These are phyloP conservation scores for Erinaceus europaeus DNA, from an alignment of 2,113 vertebrate genomes.

Conservation along the genomic window DNA sequence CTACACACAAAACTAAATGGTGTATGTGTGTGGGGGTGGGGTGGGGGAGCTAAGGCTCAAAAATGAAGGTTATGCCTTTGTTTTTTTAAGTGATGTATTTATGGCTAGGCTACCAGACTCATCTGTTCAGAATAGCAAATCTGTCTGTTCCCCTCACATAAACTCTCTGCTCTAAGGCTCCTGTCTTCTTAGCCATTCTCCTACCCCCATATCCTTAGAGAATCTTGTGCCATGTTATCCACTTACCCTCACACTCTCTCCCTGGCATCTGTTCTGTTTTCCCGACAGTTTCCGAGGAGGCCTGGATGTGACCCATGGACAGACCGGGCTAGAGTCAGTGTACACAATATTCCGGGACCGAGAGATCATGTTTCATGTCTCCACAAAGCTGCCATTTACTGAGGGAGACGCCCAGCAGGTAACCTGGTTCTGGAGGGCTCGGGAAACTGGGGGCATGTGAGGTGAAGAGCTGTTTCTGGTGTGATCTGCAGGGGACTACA, in stretches of 20 bases:
- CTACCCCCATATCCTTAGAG: not conserved
- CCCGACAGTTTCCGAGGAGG: conserved; percentile 92
- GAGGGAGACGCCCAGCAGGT: conserved; percentile 96
- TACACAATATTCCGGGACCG: conserved; percentile 92
- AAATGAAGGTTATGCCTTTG: too few relatives aligned
- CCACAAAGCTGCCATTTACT: conserved; percentile 94
- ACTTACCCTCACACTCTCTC: not conserved
- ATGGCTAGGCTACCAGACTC: not conserved
- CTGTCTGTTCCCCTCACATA: accelerated
- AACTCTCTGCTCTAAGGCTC: too few relatives aligned
- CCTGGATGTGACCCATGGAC: conserved; percentile 93
- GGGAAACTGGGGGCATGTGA: not conserved
- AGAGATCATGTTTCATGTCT: conserved; percentile 98
- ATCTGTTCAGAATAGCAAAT: not conserved
- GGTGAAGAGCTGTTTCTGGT: not conserved
- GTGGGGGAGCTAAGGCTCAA: too few relatives aligned
- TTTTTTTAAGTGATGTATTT: not conserved
- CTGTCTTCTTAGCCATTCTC: not conserved
- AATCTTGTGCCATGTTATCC: not conserved
- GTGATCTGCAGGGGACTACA: too few relatives aligned
- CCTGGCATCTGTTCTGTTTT: not conserved
- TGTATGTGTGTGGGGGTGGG: too few relatives aligned
- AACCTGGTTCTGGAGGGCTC: conserved; percentile 17
- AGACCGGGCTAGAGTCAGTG: conserved; percentile 93
- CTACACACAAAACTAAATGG: not conserved